Evolutionary conservation across 2,888 invertebrate species (phyloP).

Genomic region (Rhagium mordax): DNA sequence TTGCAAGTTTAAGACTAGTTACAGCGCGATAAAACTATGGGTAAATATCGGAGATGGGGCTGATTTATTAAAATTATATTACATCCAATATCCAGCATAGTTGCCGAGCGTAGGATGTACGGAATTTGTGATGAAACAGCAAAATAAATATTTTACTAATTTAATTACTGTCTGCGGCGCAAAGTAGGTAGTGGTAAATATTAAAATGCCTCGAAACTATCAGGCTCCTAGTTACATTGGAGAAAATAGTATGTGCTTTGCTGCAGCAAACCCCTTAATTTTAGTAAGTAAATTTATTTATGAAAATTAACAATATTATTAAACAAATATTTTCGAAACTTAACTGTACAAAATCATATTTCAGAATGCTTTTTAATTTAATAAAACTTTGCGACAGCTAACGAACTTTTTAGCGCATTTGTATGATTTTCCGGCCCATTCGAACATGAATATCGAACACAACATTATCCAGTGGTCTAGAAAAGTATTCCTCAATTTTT

Average conservation of each 20-base stretch:
- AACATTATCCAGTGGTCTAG: constrained; percentile 13
- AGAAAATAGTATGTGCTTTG: no score
- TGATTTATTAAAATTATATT: not conserved
- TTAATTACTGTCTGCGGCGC: not conserved
- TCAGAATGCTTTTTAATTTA: no score
- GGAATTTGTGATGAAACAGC: not conserved
- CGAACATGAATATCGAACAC: constrained; percentile 4
- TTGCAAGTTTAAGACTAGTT: not conserved
- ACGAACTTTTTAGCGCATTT: constrained; percentile 2
- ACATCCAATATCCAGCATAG: constrained; percentile 4
- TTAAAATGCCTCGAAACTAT: no score
- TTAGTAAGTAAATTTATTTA: no score
- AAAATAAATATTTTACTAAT: not conserved
- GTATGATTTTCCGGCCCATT: constrained; percentile 5
- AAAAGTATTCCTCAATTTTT: constrained; percentile 21
- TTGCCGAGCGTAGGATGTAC: not conserved
- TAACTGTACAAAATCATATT: no score
- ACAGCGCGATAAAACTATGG: not conserved
- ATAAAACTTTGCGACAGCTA: no score
- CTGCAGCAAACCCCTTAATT: no score
- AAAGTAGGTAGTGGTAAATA: no score
- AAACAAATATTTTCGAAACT: not conserved
- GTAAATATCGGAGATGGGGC: not conserved
- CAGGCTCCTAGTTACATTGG: no score
- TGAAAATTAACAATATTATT: no score